A percentile compares a stretch with the other conserved stretches of the same genome.
Evolutionary conservation across 2,888 invertebrate species (phyloP).

Genomic region (Macrosoma leucophasiata): DNA sequence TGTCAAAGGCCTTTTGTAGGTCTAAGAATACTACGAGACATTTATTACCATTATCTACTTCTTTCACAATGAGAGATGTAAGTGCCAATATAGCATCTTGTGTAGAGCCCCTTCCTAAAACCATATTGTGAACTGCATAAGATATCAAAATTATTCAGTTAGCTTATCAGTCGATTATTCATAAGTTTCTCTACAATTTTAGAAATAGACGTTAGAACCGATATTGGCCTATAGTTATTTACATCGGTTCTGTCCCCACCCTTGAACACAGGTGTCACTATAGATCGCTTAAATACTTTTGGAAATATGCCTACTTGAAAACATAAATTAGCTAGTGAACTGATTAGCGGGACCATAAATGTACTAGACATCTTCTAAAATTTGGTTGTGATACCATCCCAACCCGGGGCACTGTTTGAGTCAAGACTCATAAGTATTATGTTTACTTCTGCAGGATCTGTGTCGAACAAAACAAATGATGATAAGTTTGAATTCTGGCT

Average conservation of each 20-base stretch:
- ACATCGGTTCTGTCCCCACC: too few species aligned
- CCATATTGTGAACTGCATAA: not conserved
- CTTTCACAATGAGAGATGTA: constrained; percentile 1
- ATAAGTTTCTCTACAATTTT: too few species aligned
- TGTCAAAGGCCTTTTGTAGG: too few species aligned
- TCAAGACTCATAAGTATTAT: not conserved
- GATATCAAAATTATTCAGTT: too few species aligned
- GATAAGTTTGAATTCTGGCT: too few species aligned
- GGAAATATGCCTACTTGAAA: constrained; percentile 1
- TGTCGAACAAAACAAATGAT: too few species aligned
- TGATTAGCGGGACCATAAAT: not conserved
- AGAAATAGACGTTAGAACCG: too few species aligned
- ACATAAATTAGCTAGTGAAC: not conserved
- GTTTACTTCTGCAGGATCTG: too few species aligned
- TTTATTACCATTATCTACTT: constrained; percentile 3
- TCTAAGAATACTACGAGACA: too few species aligned
- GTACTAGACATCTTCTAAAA: not conserved
- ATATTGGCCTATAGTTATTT: too few species aligned
- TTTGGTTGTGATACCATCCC: constrained; percentile 1
- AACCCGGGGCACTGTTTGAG: constrained; percentile 4
- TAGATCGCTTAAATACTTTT: not conserved
- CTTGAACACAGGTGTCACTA: too few species aligned
- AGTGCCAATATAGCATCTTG: constrained; percentile 2
- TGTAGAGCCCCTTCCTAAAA: constrained; percentile 1
- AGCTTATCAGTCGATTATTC: too few species aligned